Evolutionary conservation across 2,888 invertebrate species (phyloP).

Genomic region (Drosophila prostipennis): DNA sequence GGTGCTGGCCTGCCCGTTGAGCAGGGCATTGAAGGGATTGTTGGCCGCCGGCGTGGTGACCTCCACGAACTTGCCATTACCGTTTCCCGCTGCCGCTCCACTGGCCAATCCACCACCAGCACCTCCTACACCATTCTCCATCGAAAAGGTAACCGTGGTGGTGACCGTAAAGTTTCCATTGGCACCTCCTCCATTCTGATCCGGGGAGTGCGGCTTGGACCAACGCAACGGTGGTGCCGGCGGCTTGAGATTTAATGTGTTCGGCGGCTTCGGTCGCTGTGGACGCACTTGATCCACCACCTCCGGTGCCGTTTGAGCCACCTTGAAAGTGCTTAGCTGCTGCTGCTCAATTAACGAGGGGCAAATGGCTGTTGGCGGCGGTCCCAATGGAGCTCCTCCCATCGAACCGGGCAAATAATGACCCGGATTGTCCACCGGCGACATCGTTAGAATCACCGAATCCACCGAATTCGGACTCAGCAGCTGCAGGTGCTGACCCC

Average conservation of each 20-base stretch:
- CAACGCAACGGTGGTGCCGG: conserved; percentile 94
- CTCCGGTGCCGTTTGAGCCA: conserved; percentile 36
- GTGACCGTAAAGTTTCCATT: conserved; percentile 89
- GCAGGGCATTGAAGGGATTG: conserved; percentile 75
- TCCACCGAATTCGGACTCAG: conserved; percentile 87
- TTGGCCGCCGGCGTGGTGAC: conserved; percentile 82
- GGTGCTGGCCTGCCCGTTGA: conserved; percentile 76
- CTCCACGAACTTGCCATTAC: conserved; percentile 77
- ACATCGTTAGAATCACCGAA: conserved; percentile 91
- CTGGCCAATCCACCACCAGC: neutral
- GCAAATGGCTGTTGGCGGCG: too few relatives aligned
- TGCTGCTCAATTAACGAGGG: conserved; percentile 23
- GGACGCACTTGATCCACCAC: conserved; percentile 85
- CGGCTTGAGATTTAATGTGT: conserved; percentile 92
- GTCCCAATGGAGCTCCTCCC: neutral
- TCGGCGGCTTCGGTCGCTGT: conserved; percentile 92
- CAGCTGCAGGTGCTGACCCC: conserved; percentile 81
- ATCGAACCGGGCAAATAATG: conserved; percentile 47
- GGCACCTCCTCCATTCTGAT: conserved; percentile 61
- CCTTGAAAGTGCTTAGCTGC: conserved; percentile 88
- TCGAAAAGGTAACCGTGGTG: conserved; percentile 93
- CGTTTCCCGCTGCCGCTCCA: neutral
- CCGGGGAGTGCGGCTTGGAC: conserved; percentile 90
- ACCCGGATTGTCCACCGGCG: conserved; percentile 86
- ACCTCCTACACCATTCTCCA: conserved; percentile 80